Conservation (phyloP, 2,888 invertebrate species). For the Sipha maydis region DNA sequence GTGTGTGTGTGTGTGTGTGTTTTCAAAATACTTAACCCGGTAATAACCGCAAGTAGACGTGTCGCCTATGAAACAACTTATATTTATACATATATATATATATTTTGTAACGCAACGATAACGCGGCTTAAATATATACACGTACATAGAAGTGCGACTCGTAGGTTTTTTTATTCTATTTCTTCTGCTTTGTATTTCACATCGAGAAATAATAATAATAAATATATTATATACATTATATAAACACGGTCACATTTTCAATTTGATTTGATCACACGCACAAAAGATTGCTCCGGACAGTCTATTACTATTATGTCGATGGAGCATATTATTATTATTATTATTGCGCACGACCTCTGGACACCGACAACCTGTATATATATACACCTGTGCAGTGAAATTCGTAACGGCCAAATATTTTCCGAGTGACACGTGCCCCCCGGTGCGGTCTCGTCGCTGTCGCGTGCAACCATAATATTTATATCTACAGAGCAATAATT, state of each 20-base stretch:
- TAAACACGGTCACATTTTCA: neutral
- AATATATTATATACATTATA: neutral
- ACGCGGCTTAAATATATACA: neutral
- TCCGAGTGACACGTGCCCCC: neutral
- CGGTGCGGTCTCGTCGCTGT: neutral
- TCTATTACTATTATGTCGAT: neutral
- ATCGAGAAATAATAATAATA: neutral
- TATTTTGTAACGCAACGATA: too few species aligned
- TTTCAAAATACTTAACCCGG: conserved; percentile 47
- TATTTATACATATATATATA: neutral
- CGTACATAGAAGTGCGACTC: neutral
- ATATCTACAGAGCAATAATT: neutral
- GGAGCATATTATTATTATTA: neutral
- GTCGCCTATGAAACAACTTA: neutral
- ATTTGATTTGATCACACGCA: conserved; percentile 17
- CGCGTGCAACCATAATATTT: neutral
- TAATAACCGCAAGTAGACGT: conserved; percentile 14
- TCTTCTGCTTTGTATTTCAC: neutral
- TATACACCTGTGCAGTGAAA: neutral
- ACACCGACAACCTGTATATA: neutral
- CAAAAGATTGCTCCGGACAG: neutral
- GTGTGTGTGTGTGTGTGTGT: neutral
- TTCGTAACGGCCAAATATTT: conserved; percentile 9
- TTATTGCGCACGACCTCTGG: conserved; percentile 2
- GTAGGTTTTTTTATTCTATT: neutral